Evolutionary conservation across 2,888 invertebrate species (phyloP), one percentile per base, ranked within the genome.

Genomic region (Heliconius charithonia): DNA sequence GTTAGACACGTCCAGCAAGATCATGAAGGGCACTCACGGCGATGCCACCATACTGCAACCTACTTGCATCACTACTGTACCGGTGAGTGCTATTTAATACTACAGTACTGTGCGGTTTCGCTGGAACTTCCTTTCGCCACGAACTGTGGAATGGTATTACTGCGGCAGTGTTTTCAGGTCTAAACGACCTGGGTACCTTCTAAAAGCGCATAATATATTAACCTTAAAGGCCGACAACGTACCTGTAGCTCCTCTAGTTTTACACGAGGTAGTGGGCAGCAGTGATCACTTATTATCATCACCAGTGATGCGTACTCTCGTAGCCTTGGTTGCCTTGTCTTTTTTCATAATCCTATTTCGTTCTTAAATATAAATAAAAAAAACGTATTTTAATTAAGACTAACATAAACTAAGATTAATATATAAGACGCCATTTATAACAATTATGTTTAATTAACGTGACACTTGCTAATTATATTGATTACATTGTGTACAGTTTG

Each of bases 31-130:
- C 69, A 97, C 98, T 79, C 97, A 97, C 88, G 99, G 99, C 7
- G 99, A 99, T 92, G 98, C 99, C 19, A 97, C 97, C 67, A 97
- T 98, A 2, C 95, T 99, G 77, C 96, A 96, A 85, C 99, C 99
- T 4, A 99, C 99, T 3, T 97, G 99, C 87, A 97, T 99, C 96
- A 99, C 99, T 6, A 97, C 99, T 73, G 99, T 99, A 69, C 99
- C 99, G 80, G 98, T 99, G 87, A 77, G 80, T 78, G 19, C 22
- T 56, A 3, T 22, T 56, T 9, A 56, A 7, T 56, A 9, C 1
- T 37, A 37, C 37, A 37, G 1, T 9, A 37, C 37, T 37, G 37
- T 37, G 37, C 10, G 37, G 37, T 37, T 37, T 37, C 37, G 1
- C 32, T 10, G 37, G 37, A 37, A 37, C 32, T 32, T 9, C 32